Evolutionary conservation across 2,797 vertebrate species (phyloP).

Genomic region (Betta splendens): DNA sequence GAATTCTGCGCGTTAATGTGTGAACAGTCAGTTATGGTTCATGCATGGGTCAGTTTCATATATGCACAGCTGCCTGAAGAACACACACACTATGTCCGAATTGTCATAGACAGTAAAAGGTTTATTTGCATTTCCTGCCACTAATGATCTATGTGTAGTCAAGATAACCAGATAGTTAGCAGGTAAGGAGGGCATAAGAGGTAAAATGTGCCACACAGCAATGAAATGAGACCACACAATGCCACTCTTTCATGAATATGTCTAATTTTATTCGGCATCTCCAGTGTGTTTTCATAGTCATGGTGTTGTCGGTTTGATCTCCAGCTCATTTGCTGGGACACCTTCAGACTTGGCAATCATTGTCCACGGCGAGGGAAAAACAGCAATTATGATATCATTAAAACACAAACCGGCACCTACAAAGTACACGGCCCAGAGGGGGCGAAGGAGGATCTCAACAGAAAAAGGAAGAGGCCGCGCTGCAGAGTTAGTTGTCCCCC

Average conservation of each 20-base stretch:
- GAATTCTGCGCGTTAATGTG: not conserved
- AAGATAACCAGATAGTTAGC: constrained; percentile 18
- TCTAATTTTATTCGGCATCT: constrained; percentile 21
- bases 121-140: constrained; percentile 41
- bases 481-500: constrained; percentile 57
- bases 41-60: constrained; percentile 6
- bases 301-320: constrained; percentile 60
- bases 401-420: constrained; percentile 57
- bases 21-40: not conserved
- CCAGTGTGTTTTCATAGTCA: constrained; percentile 41
- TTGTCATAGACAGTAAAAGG: constrained; percentile 4
- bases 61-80: constrained; percentile 15
- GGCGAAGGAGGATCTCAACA: constrained; percentile 46
- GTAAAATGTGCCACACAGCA: not conserved
- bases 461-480: constrained; percentile 50
- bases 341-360: constrained; percentile 52
- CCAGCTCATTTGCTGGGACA: constrained; percentile 65
- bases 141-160: constrained; percentile 67
- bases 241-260: constrained; percentile 42
- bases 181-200: constrained; percentile 20
- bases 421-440: constrained; percentile 61
- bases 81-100: not conserved
- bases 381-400: constrained; percentile 77
- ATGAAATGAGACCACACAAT: not conserved
- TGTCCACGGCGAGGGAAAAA: constrained; percentile 59